Evolutionary conservation across 2,888 invertebrate species (phyloP).

Genomic region (Anoncus sp.): DNA sequence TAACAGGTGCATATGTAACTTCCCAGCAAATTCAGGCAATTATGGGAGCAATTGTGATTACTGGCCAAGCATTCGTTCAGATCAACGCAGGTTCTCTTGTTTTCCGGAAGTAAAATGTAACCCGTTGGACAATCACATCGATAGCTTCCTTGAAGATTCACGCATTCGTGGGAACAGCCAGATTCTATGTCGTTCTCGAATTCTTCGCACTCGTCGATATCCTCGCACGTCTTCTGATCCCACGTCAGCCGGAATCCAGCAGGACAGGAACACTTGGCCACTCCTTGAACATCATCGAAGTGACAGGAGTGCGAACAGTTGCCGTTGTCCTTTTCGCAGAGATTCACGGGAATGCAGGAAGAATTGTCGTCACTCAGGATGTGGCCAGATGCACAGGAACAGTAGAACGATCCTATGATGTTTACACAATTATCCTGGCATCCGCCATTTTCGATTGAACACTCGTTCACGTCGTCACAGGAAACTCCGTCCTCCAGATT

Average conservation of each 20-base stretch:
- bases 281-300: conserved; percentile 81
- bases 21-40: conserved; percentile 77
- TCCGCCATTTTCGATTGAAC: conserved; percentile 84
- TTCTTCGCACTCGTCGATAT: conserved; percentile 80
- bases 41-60: conserved; percentile 77
- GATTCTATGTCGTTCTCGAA: conserved; percentile 79
- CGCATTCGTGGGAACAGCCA: conserved; percentile 82
- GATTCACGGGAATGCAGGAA: conserved; percentile 74
- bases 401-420: conserved; percentile 82
- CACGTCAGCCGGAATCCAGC: conserved; percentile 82
- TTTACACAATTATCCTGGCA: conserved; percentile 84
- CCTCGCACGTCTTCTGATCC: conserved; percentile 78
- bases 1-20: conserved; percentile 80
- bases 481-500: conserved; percentile 79
- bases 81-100: conserved; percentile 83
- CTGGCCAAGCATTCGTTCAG: conserved; percentile 80
- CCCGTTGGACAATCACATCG: conserved; percentile 84
- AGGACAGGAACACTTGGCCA: conserved; percentile 85
- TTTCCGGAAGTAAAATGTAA: conserved; percentile 79
- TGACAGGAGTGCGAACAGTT: conserved; percentile 84
- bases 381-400: conserved; percentile 82
- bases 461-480: conserved; percentile 83
- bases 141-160: conserved; percentile 85
- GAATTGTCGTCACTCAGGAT: conserved; percentile 72
- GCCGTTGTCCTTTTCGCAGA: conserved; percentile 76